Percentiles rank a stretch among this genome's conserved stretches.
phyloP scores from a whole-genome alignment of 2,113 vertebrate species.

The Synodontis membranacea region DNA sequence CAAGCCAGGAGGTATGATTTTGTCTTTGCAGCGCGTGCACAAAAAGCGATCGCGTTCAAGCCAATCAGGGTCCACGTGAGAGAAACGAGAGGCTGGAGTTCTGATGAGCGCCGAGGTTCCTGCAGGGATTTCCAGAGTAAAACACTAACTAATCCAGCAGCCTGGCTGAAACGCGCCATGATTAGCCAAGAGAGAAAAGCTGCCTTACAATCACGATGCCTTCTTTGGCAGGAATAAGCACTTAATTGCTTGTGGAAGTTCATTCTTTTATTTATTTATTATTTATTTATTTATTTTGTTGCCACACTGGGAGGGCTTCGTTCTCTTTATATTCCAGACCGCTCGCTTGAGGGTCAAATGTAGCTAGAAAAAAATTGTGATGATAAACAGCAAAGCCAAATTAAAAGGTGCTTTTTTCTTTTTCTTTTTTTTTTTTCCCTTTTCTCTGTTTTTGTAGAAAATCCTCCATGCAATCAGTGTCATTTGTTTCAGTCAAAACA shows the following conservation, averaged over 20 bases:
- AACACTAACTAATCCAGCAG: constrained; percentile 54
- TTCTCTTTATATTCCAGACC: constrained; percentile 52
- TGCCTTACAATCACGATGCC: constrained; percentile 63
- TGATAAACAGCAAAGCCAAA: not conserved
- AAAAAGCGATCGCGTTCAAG: constrained; percentile 7
- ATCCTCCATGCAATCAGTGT: not conserved
- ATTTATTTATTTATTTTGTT: constrained; percentile 64
- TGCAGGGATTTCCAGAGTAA: constrained; percentile 57
- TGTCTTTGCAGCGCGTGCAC: not conserved
- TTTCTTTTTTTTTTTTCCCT: not conserved
- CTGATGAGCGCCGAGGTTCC: constrained; percentile 60
- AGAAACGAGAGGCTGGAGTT: constrained; percentile 27
- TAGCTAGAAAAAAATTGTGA: not conserved
- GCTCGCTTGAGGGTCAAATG: not conserved
- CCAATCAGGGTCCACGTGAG: constrained; percentile 55
- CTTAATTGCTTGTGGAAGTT: constrained; percentile 74
- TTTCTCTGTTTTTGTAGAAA: not conserved
- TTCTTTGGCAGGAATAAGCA: constrained; percentile 60
- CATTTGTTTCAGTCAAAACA: too few species aligned
- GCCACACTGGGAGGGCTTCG: constrained; percentile 69
- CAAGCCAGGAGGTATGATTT: not conserved
- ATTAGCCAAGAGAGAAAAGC: constrained; percentile 51
- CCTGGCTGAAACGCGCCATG: constrained; percentile 56
- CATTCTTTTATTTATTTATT: constrained; percentile 66
- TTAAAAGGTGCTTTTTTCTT: not conserved